A percentile compares a stretch with the other conserved stretches of the same genome.
phyloP scores from a whole-genome alignment of 2,797 vertebrate genomes.

The Champsocephalus gunnari region DNA sequence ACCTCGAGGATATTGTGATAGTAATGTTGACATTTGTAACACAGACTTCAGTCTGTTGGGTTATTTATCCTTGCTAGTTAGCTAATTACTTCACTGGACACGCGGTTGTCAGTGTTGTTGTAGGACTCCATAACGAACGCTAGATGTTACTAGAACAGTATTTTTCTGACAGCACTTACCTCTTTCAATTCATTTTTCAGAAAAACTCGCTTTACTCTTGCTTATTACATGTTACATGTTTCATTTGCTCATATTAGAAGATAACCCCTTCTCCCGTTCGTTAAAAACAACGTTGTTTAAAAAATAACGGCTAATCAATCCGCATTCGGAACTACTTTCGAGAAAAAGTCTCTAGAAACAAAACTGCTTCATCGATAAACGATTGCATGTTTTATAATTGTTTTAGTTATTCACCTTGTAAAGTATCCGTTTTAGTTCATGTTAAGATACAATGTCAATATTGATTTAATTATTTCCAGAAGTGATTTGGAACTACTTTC shows the following conservation, averaged over 20 bases:
- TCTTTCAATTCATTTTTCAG: too few species aligned
- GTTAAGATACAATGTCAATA: neutral
- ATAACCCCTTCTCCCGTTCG: neutral
- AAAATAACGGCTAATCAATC: neutral
- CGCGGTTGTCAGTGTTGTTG: neutral
- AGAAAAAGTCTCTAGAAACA: constrained; percentile 4
- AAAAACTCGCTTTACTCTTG: too few species aligned
- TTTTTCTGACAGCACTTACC: too few species aligned
- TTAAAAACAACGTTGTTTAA: neutral
- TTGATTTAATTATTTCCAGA: neutral
- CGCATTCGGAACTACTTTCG: constrained; percentile 12
- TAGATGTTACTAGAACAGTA: neutral
- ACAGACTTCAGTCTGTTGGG: neutral
- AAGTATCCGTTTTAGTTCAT: neutral
- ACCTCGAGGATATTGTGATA: neutral
- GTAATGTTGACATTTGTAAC: neutral
- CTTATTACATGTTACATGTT: too few species aligned
- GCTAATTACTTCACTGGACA: neutral
- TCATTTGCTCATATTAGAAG: neutral
- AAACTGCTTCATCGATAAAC: too few species aligned
- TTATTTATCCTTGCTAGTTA: neutral
- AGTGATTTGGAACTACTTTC: constrained; percentile 10
- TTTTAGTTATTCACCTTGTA: too few species aligned
- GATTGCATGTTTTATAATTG: too few species aligned
- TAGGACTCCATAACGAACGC: neutral